Percentiles rank a stretch among this genome's conserved stretches.
phyloP scores from a whole-genome alignment of 2,113 vertebrate genomes.

The Myiozetetes cayanensis region DNA sequence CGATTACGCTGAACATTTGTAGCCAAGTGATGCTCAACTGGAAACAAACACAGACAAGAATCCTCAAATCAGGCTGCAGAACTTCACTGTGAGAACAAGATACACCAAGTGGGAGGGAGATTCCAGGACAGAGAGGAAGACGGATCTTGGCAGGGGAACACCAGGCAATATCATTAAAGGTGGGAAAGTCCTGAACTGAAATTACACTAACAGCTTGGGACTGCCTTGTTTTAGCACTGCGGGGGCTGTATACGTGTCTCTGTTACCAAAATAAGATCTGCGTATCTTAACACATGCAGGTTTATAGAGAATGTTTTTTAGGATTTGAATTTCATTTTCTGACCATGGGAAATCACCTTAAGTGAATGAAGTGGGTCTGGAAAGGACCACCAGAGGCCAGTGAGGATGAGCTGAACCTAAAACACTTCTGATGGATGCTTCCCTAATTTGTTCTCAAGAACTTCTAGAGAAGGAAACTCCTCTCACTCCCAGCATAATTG shows the following conservation, averaged over 20 bases:
- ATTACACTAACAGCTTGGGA: neutral
- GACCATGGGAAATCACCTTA: neutral
- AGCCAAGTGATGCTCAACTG: slow-evolving; percentile 96
- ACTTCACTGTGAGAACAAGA: neutral
- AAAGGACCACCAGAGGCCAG: neutral
- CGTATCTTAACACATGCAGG: neutral
- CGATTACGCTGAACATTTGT: slow-evolving; percentile 93
- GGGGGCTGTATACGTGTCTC: neutral
- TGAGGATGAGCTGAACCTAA: neutral
- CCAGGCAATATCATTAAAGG: neutral
- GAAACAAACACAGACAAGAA: slow-evolving; percentile 11
- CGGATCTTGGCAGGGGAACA: neutral
- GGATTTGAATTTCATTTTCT: neutral
- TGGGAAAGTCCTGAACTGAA: slow-evolving; percentile 28
- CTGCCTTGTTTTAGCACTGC: neutral
- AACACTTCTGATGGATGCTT: neutral
- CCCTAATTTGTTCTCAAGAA: neutral
- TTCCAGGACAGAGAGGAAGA: neutral
- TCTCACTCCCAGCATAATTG: neutral
- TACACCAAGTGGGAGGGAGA: slow-evolving; percentile 10
- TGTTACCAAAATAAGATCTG: neutral
- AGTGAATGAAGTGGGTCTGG: neutral
- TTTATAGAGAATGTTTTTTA: neutral
- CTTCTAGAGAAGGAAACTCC: neutral
- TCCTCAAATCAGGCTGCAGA: neutral